Evolutionary conservation across 2,113 vertebrate species (phyloP), one percentile per base, ranked within the genome.

Genomic region (Morone saxatilis): DNA sequence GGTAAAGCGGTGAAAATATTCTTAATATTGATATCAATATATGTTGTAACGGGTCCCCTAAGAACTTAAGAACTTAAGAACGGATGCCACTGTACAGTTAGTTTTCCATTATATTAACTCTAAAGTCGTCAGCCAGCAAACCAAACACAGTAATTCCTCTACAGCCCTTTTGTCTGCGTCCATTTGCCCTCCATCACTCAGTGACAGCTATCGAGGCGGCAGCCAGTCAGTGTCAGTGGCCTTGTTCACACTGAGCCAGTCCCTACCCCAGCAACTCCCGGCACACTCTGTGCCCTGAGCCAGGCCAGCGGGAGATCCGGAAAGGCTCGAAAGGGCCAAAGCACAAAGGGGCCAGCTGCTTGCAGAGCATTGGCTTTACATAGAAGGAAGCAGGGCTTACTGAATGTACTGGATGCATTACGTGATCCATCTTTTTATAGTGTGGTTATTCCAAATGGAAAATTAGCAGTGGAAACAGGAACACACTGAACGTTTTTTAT

Each of bases 281-380:
- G 53, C 84, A 78, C 76, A 80, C 79, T 78, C 53, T 79, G 84
- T 43, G 75, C 66, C 69, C 79, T 43, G 88, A 94, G 93, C 90
- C 85, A 88, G 92, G 86, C 91, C 95, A 94, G 94, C 89, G 62
- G 93, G 94, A 93, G 89, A 94, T 94, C 95, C 93, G 94, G 94
- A 94, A 90, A 59, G 75, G 62, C 78, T 86, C 63, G 36, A 88
- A 82, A 61, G 80, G 78, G 85, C 90, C 90, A 89, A 88, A 77
- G 84, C 93, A 93, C 92, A 94, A 94, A 89, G 86, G 31, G 89
- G 87, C 90, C 94, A 95, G 94, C 95, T 95, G 95, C 93, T 92
- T 86, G 83, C 84, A 90, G 91, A 91, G 88, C 91, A 71, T 45
- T 78, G 86, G 89, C 78, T 80, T 91, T 80, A 90, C 89, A 85